These are phyloP conservation scores for Caenorhabditis sp. DNA, from an alignment of 2,888 invertebrate species.

Conservation along the genomic window DNA sequence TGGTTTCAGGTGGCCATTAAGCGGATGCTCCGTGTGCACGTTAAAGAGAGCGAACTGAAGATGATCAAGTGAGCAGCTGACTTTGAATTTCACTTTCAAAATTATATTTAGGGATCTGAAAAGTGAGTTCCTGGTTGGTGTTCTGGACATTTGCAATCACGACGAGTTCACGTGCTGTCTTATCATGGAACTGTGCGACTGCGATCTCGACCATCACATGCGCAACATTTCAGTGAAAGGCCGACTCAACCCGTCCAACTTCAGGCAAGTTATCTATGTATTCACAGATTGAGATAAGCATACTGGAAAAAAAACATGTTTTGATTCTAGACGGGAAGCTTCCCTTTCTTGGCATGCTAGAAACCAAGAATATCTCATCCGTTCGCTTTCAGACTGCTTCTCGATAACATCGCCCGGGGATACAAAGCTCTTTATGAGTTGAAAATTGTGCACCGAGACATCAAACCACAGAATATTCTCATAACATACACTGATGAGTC, in stretches of 20 bases:
- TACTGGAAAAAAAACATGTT: conserved; percentile 34
- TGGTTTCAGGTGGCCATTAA: conserved; percentile 75
- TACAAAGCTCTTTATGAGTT: conserved; percentile 75
- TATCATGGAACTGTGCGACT: conserved; percentile 77
- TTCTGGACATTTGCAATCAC: conserved; percentile 74
- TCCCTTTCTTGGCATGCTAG: background rate
- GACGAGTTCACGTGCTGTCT: conserved; percentile 70
- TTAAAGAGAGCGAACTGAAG: conserved; percentile 74
- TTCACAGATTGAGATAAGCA: conserved; percentile 1
- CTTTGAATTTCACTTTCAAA: background rate
- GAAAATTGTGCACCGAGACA: conserved; percentile 77
- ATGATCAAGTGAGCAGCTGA: conserved; percentile 64
- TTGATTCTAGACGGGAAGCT: conserved; percentile 16
- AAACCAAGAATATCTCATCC: conserved; percentile 32
- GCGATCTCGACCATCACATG: conserved; percentile 74
- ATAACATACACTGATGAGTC: conserved; percentile 64
- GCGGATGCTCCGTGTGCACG: conserved; percentile 68
- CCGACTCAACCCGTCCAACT: conserved; percentile 65
- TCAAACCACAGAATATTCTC: conserved; percentile 78
- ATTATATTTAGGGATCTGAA: conserved; percentile 59
- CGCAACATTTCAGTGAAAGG: conserved; percentile 64
- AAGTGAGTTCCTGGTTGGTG: conserved; percentile 68
- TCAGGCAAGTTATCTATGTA: conserved; percentile 62
- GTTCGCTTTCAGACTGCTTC: conserved; percentile 65
- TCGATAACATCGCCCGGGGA: conserved; percentile 76